phyloP scores from a whole-genome alignment of 2,113 vertebrate species.

The Caretta caretta region DNA sequence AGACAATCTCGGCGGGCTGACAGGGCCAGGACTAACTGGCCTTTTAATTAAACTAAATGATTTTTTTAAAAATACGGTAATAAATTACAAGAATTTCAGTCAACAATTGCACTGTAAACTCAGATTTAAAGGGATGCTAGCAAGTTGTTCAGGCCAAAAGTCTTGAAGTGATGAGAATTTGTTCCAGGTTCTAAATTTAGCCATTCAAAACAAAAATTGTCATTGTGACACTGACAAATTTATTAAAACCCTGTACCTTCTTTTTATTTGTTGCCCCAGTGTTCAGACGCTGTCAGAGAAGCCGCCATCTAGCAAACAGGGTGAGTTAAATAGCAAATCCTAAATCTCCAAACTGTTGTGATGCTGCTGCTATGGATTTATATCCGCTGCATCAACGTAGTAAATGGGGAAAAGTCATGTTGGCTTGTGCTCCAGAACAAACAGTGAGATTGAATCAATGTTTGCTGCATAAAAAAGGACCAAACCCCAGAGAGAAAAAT shows the following conservation, averaged over 20 bases:
- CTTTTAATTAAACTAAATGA: conserved; percentile 31
- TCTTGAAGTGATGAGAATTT: conserved; percentile 38
- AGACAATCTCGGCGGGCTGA: conserved; percentile 37
- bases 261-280: conserved; percentile 19
- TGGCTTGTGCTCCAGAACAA: not conserved
- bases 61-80: conserved; percentile 41
- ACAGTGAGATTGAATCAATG: conserved; percentile 2
- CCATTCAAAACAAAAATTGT: conserved; percentile 36
- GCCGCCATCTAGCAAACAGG: not conserved
- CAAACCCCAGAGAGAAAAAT: conserved; percentile 8
- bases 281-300: conserved; percentile 31
- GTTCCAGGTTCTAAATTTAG: conserved; percentile 61
- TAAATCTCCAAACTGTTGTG: conserved; percentile 8
- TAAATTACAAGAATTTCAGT: conserved; percentile 43
- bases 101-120: conserved; percentile 36
- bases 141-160: conserved; percentile 41
- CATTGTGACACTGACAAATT: conserved; percentile 9
- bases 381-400: conserved; percentile 17
- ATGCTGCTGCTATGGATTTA: conserved; percentile 46
- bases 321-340: conserved; percentile 31
- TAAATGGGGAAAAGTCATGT: not conserved
- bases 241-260: conserved; percentile 34
- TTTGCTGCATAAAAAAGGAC: not conserved
- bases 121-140: conserved; percentile 58
- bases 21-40: conserved; percentile 39